Base-by-base conservation (phyloP, 1,140 invertebrate genomes). In the Drosophila ambigua region DNA sequence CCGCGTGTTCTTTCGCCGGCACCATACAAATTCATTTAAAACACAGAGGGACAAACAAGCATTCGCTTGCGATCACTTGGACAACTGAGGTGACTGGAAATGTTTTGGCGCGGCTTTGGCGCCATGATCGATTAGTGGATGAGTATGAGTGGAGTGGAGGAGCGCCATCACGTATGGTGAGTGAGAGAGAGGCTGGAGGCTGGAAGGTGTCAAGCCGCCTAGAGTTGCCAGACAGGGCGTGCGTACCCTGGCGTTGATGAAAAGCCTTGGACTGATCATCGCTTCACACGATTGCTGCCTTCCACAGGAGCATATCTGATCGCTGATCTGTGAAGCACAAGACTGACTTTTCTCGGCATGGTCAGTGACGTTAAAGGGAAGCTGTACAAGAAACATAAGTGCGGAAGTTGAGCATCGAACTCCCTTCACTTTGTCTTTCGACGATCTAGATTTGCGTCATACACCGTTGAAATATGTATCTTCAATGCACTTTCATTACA, bases 31-130 rank as follows among this genome's bases (percentile, higher is more conserved):
- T 77, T 54, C 35, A 60, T 60, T 60, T 62, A 61, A 68, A 75
- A 57, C 76, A 78, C 67, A 73, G 50, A 77, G 55, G 60, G 67
- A 78, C 72, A 76, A 72, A 78, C 67, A 78, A 77, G 69, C 59
- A 69, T 59, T 64, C 15, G 35, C 35, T 39, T 11, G 35, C 35
- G 11, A 13, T 60, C 58, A 51, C 59, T 77, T 73, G 63, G 58
- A 53, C 53, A 66, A 74, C 76, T 71, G 67, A 58, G 15, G 46
- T 43, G 51, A 53, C 43, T 76, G 59, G 71, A 63, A 74, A 48
- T 11, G 43, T 4, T 13, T 39, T 39, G 26, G 31, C 11, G 23
- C 35, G 46, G 44, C 66, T 72, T 78, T 78, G 67, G 67, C 20
- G 9, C 11, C 35, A 39, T 39, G 20, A 35, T 50, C 45, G 8